A percentile compares a stretch with the other conserved stretches of the same genome.
Evolutionary conservation across 2,113 vertebrate species (phyloP).

Genomic region (Pseudorasbora parva): DNA sequence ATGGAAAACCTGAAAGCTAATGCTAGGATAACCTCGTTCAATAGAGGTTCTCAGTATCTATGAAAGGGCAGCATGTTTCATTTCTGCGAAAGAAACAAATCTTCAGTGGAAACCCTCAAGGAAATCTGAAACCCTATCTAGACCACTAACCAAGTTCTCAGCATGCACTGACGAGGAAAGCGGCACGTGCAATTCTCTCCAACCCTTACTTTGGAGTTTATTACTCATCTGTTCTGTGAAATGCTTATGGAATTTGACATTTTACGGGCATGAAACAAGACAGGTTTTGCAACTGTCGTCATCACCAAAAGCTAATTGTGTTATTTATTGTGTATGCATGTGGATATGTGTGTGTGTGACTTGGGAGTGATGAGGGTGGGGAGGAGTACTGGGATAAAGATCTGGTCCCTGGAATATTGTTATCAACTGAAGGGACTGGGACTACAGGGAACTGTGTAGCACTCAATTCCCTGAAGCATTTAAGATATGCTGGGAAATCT

Average conservation of each 20-base stretch:
- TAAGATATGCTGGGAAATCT: constrained; percentile 47
- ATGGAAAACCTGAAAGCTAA: constrained; percentile 11
- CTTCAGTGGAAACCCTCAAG: background rate
- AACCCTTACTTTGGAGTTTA: background rate
- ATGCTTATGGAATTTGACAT: background rate
- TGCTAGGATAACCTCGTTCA: background rate
- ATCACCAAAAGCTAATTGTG: background rate
- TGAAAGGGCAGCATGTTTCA: background rate
- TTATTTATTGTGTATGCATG: background rate
- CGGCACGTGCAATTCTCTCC: background rate
- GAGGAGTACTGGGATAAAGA: constrained; percentile 17
- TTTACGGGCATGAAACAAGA: constrained; percentile 1
- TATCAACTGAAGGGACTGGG: constrained; percentile 35
- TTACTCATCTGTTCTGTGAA: background rate
- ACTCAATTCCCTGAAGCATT: constrained; percentile 52
- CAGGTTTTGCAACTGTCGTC: constrained; percentile 2
- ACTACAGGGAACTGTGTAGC: constrained; percentile 25
- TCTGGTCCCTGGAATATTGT: constrained; percentile 41
- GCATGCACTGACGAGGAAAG: background rate
- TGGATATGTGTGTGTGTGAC: background rate
- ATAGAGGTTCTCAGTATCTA: background rate
- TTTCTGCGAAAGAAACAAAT: constrained; percentile 1
- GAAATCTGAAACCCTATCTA: constrained; percentile 21
- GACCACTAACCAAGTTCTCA: background rate
- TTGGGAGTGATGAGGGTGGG: constrained; percentile 19